Percentiles rank a stretch among this genome's conserved stretches.
Evolutionary conservation across 2,113 vertebrate genomes (phyloP).

Genomic region (Silurus meridionalis): DNA sequence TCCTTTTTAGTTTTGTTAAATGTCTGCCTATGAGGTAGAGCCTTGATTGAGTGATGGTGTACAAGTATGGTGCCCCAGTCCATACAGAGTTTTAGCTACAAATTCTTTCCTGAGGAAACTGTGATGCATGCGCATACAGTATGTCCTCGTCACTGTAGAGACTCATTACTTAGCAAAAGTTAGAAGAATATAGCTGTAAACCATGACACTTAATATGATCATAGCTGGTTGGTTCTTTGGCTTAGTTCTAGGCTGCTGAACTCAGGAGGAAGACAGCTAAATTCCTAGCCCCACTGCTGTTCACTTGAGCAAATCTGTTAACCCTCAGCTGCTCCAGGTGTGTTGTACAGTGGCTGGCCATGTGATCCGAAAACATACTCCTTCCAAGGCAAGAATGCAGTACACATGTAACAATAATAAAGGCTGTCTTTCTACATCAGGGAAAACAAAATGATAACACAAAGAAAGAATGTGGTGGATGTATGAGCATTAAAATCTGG

Average conservation of each 20-base stretch:
- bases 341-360: background rate
- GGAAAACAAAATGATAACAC: background rate
- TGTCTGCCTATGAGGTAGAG: background rate
- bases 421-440: conserved; percentile 1
- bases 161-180: conserved; percentile 19
- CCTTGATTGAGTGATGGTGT: background rate
- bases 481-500: background rate
- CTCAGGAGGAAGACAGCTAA: background rate
- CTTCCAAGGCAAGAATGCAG: background rate
- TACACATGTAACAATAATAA: background rate
- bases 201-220: background rate
- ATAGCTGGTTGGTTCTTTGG: background rate
- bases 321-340: background rate
- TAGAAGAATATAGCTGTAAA: background rate
- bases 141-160: background rate
- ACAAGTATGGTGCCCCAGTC: background rate
- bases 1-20: background rate
- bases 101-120: background rate
- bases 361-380: background rate
- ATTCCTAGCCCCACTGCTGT: background rate
- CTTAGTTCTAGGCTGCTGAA: background rate
- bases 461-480: background rate
- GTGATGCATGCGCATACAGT: background rate
- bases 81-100: background rate
- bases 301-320: conserved; percentile 1